phyloP scores from a whole-genome alignment of 2,113 vertebrate species.

The Montifringilla adamsi region DNA sequence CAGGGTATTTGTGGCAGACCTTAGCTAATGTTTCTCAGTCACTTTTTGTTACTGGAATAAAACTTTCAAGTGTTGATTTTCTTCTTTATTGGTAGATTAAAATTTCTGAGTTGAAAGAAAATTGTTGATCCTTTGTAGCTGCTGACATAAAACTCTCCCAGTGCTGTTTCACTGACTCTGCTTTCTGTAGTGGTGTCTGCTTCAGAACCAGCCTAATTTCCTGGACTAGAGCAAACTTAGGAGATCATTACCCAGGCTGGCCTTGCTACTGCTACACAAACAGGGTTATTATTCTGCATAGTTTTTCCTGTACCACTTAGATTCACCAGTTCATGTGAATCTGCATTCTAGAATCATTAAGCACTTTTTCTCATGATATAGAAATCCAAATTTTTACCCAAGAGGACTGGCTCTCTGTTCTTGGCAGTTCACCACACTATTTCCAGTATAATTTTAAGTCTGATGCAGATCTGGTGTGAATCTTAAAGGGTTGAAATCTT shows the following conservation, averaged over 20 bases:
- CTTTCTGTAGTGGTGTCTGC: background rate
- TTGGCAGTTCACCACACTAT: background rate
- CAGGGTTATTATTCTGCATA: background rate
- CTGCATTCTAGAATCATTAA: background rate
- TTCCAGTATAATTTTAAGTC: background rate
- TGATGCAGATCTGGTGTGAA: background rate
- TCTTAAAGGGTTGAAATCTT: background rate
- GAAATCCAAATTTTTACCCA: background rate
- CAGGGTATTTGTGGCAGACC: background rate
- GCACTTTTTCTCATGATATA: background rate
- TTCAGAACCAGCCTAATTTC: background rate
- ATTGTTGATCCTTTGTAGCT: background rate
- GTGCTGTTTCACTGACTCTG: background rate
- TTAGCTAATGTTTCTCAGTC: background rate
- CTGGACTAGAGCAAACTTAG: background rate
- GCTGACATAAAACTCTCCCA: background rate
- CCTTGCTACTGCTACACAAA: background rate
- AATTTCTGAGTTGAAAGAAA: background rate
- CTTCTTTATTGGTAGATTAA: background rate
- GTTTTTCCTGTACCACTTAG: background rate
- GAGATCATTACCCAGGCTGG: background rate
- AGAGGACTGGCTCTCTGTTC: background rate
- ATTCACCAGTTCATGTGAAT: background rate
- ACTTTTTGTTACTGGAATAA: background rate
- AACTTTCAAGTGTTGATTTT: background rate